Percentiles rank a stretch among this genome's conserved stretches.
phyloP scores from a whole-genome alignment of 2,888 invertebrate genomes.

The Apotomis capreana region DNA sequence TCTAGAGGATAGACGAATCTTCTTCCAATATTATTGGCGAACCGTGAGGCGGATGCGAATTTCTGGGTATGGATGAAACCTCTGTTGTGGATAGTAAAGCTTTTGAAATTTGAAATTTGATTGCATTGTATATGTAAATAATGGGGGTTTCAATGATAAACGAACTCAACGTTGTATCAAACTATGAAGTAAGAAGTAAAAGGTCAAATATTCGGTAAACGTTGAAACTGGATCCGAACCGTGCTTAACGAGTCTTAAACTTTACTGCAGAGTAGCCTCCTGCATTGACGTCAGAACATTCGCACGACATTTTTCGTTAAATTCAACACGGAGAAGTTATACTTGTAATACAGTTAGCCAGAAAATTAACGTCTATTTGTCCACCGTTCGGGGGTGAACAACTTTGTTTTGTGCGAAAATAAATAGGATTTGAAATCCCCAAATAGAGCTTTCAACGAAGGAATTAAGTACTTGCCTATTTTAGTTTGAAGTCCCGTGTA shows the following conservation, averaged over 20 bases:
- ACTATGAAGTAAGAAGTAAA: not conserved
- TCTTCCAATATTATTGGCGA: too few relatives aligned
- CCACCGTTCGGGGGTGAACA: not conserved
- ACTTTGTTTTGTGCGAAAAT: not conserved
- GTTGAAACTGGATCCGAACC: not conserved
- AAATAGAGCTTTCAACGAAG: slow-evolving; percentile 10
- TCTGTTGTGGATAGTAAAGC: too few relatives aligned
- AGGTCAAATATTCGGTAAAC: not conserved
- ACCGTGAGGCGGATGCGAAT: too few relatives aligned
- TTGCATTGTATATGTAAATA: too few relatives aligned
- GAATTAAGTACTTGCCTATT: slow-evolving; percentile 1
- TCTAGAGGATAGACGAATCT: too few relatives aligned
- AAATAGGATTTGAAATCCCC: not conserved
- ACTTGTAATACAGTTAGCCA: not conserved
- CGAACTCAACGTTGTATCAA: too few relatives aligned
- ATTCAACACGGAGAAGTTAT: not conserved
- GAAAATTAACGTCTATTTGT: slow-evolving; percentile 2
- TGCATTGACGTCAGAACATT: slow-evolving; percentile 20
- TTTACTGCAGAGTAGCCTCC: not conserved
- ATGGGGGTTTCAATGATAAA: too few relatives aligned
- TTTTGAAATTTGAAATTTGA: too few relatives aligned
- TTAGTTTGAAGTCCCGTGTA: slow-evolving; percentile 4
- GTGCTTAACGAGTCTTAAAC: not conserved
- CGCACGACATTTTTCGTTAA: not conserved
- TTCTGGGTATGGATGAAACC: too few relatives aligned